phyloP scores from a whole-genome alignment of 2,113 vertebrate species.

The Saccopteryx bilineata region DNA sequence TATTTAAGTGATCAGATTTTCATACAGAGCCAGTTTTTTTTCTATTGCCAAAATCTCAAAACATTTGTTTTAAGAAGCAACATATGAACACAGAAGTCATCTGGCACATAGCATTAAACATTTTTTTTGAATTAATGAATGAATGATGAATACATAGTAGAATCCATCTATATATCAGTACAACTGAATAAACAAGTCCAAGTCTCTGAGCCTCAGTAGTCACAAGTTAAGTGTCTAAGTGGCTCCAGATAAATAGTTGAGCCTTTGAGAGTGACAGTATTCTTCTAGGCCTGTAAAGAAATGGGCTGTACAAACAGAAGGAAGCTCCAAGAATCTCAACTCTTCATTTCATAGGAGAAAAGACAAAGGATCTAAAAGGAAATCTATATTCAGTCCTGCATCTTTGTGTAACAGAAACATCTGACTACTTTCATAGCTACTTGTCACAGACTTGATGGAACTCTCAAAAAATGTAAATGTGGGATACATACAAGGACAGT shows the following conservation, averaged over 20 bases:
- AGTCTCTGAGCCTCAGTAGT: too few relatives aligned
- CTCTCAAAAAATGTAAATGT: conserved; percentile 12
- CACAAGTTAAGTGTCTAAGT: neutral
- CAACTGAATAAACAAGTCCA: neutral
- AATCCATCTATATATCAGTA: neutral
- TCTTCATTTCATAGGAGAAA: neutral
- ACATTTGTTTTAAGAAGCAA: neutral
- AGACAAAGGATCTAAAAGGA: conserved; percentile 28
- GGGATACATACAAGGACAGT: neutral
- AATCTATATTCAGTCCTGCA: neutral
- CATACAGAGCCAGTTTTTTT: neutral
- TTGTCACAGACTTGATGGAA: conserved; percentile 13
- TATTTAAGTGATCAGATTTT: neutral
- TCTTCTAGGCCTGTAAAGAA: neutral
- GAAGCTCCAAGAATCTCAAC: neutral
- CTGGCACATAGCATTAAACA: neutral
- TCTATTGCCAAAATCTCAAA: neutral
- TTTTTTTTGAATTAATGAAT: neutral
- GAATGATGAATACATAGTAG: neutral
- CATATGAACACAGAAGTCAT: neutral
- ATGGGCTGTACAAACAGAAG: neutral
- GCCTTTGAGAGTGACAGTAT: neutral
- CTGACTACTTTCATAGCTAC: neutral
- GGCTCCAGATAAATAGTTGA: neutral
- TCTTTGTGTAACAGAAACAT: conserved; percentile 19